Evolutionary conservation across 1,140 invertebrate species (phyloP).

Genomic region (Saccostrea echinata): DNA sequence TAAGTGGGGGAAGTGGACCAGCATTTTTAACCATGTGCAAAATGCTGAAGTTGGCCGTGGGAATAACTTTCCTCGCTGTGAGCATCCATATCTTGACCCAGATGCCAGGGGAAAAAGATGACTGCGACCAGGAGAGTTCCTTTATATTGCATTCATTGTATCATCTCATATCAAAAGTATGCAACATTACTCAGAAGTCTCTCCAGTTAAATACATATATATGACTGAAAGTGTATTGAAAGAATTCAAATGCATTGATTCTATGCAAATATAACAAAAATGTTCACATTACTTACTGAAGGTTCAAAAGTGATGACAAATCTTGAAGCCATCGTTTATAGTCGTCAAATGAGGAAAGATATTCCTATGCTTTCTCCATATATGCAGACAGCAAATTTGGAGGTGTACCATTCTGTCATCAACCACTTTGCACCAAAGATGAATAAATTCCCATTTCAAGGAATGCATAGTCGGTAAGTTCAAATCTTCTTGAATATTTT

Average conservation of each 20-base stretch:
- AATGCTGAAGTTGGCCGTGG: slow-evolving; percentile 43
- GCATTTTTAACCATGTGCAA: too few relatives aligned
- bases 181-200: too few relatives aligned
- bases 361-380: slow-evolving; percentile 52
- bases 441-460: slow-evolving; percentile 56
- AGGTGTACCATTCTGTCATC: slow-evolving; percentile 56
- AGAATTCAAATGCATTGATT: too few relatives aligned
- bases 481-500: too few relatives aligned
- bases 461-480: slow-evolving; percentile 54
- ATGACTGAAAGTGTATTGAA: too few relatives aligned
- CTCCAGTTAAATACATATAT: too few relatives aligned
- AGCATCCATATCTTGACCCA: slow-evolving; percentile 23
- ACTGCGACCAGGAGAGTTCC: slow-evolving; percentile 44
- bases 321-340: slow-evolving; percentile 30
- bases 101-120: slow-evolving; percentile 55
- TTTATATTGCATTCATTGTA: too few relatives aligned
- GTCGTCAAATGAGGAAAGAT: slow-evolving; percentile 46
- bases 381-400: slow-evolving; percentile 57
- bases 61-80: slow-evolving; percentile 34
- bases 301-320: slow-evolving; percentile 46
- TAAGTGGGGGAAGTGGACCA: too few relatives aligned
- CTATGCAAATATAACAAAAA: too few relatives aligned
- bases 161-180: too few relatives aligned
- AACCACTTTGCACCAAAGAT: slow-evolving; percentile 63
- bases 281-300: not conserved